These are phyloP conservation scores for Syngnathus typhle DNA, from an alignment of 2,113 vertebrate species.

Conservation along the genomic window DNA sequence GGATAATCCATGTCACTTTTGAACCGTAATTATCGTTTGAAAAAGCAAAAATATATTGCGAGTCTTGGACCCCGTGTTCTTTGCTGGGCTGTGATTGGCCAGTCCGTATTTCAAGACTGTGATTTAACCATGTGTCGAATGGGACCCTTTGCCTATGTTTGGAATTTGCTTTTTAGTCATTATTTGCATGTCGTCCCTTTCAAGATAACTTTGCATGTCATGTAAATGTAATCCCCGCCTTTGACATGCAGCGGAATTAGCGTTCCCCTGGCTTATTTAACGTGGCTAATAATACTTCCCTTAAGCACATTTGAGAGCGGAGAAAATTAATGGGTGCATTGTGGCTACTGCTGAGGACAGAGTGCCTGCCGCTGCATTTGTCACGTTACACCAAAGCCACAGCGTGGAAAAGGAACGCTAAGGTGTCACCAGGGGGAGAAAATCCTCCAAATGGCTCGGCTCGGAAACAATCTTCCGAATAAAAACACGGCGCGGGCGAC, in stretches of 20 bases:
- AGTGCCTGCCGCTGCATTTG: conserved; percentile 55
- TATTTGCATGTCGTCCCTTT: conserved; percentile 39
- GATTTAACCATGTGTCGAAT: background rate
- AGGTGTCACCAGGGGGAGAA: conserved; percentile 50
- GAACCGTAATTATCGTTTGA: background rate
- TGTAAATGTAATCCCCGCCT: conserved; percentile 57
- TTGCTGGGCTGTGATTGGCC: background rate
- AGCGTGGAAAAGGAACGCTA: conserved; percentile 23
- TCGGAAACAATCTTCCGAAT: conserved; percentile 62
- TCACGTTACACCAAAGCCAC: conserved; percentile 50
- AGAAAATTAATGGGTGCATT: conserved; percentile 48
- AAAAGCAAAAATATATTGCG: background rate
- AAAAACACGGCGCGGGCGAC: conserved; percentile 46
- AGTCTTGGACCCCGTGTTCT: background rate
- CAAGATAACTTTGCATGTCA: conserved; percentile 47
- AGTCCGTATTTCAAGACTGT: background rate
- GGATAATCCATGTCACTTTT: background rate
- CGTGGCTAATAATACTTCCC: conserved; percentile 47
- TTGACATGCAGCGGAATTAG: conserved; percentile 47
- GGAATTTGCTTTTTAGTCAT: conserved; percentile 48
- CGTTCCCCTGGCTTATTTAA: conserved; percentile 47
- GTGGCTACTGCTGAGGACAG: conserved; percentile 43
- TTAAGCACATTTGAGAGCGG: conserved; percentile 26
- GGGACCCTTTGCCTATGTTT: conserved; percentile 26
- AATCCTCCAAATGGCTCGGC: conserved; percentile 48